Base-by-base conservation (phyloP, 37 sponge, comb jelly and placozoan species). In the Ianthella basta region DNA sequence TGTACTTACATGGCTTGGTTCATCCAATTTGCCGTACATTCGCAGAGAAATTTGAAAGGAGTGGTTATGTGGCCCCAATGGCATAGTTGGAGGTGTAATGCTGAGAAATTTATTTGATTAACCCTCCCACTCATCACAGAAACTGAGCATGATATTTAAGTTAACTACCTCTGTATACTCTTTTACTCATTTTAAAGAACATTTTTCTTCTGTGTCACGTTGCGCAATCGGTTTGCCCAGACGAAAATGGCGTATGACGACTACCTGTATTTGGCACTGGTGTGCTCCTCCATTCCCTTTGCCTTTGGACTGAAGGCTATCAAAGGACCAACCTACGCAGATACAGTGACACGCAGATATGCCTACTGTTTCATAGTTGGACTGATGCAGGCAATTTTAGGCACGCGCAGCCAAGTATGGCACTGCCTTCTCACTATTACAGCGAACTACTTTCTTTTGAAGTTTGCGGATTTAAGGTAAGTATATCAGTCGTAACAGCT, bases 221-320 rank as follows among this genome's bases (percentile, higher is more conserved):
- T n/a, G n/a, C n/a, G n/a, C n/a, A n/a, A 69, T 41, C 24, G 54
- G 14, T 75, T 2, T 5, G 15, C 3, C 3, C 32, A 0, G 37
- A 41, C 2, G 2, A 82, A 40, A 60, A 82, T 82, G 82, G 82
- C 82, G 65, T 82, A 27, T 41, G 82, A 82, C 41, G 82, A 82
- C 27, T 82, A 82, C 24, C 25, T 82, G 64, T 82, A 82, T 50
- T 0, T 82, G 6, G 82, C 50, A 5, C 8, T 82, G 37, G 33
- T 82, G 8, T 19, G 33, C 21, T 30, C 41, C 15, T 36, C 53
- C 40, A 65, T 82, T 63, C 82, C 82, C 0, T 41, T 82, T 3
- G 82, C 67, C 13, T 60, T 35, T 36, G 21, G n/a, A 18, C 40
- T 61, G 16, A 82, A 82, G 55, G 34, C 13, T 2, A 59, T 82